These are phyloP conservation scores for Bombus confusus DNA, from an alignment of 1,140 invertebrate genomes.

Conservation along the genomic window DNA sequence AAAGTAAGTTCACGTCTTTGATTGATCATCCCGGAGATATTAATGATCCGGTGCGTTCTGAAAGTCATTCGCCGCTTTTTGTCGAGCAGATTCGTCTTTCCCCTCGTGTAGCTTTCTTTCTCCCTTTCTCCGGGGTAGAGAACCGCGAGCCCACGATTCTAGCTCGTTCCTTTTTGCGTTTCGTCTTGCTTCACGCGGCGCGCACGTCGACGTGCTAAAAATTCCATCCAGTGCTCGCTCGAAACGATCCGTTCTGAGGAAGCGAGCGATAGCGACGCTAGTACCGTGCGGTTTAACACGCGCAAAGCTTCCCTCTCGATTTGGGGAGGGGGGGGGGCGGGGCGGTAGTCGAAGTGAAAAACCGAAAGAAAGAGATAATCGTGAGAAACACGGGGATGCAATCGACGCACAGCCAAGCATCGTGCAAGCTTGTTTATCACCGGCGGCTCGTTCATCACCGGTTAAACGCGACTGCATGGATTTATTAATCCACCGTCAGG, in stretches of 20 bases:
- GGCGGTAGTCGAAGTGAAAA: not conserved
- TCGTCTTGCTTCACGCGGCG: no score
- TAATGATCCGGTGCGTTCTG: slow-evolving; percentile 60
- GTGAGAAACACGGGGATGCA: not conserved
- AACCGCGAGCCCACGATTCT: not conserved
- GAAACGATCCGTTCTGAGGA: not conserved
- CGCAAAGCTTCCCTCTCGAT: no score
- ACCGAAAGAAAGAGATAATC: not conserved
- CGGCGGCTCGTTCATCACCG: slow-evolving; percentile 22
- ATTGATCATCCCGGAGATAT: slow-evolving; percentile 64
- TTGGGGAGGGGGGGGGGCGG: not conserved
- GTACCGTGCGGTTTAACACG: no score
- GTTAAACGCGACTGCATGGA: slow-evolving; percentile 19
- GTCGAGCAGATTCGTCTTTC: slow-evolving; percentile 14
- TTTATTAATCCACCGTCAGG: slow-evolving; percentile 30
- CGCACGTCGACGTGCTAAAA: not conserved
- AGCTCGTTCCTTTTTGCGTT: not conserved
- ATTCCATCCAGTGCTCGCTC: not conserved
- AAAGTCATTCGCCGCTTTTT: slow-evolving; percentile 63
- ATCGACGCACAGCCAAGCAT: not conserved
- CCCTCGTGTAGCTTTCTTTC: not conserved
- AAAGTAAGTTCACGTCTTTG: slow-evolving; percentile 86
- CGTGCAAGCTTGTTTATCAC: not conserved
- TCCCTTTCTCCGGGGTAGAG: not conserved
- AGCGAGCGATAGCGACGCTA: no score